Base-by-base conservation (phyloP, 2,797 vertebrate genomes). In the Anolis apletophallus region DNA sequence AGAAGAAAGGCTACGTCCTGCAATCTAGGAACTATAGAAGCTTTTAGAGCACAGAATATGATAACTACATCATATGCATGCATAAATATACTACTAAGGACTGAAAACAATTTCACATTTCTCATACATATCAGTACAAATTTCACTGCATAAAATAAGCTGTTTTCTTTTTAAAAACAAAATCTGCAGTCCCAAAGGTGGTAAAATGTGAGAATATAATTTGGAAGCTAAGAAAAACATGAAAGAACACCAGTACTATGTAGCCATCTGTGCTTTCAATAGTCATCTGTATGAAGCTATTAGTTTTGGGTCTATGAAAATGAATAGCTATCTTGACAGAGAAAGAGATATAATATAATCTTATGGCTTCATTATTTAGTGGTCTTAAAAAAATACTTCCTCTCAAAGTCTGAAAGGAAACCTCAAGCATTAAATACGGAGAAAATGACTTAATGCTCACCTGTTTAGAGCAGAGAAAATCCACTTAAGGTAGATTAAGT, bases 401-500 rank as follows among this genome's bases (percentile, higher is more conserved):
- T 59, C 59, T 36, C 32, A 32, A 57, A 36, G 36, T 57, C 32
- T 87, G 76, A 88, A 87, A 88, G n/a, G 29, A 69, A 84, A 80
- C 40, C 57, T 84, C 78, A 86, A 81, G 57, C 68, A 85, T 82
- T 85, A 87, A 85, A 69, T 87, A 46, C 61, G 75, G 32, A 84
- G 67, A 79, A 87, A 84, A 81, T 80, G 52, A 80, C 7, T 88
- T 72, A 57, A 75, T 32, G 46, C 72, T 84, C 78, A 84, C 81
- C 68, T 89, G 85, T 85, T 81, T 81, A 81, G 46, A 87, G 54
- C 23, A 55, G 55, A 46, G 68, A 85, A 80, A 78, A 85, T 84
- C 88, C 67, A 84, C 50, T 89, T 89, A 86, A 86, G 59, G 40
- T 87, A 81, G 85, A 87, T 86, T 84, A 89, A 80, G 80, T 52